A percentile compares a stretch with the other conserved stretches of the same genome.
Conservation (phyloP, 2,113 vertebrate genomes). For the Misgurnus mizolepis region DNA sequence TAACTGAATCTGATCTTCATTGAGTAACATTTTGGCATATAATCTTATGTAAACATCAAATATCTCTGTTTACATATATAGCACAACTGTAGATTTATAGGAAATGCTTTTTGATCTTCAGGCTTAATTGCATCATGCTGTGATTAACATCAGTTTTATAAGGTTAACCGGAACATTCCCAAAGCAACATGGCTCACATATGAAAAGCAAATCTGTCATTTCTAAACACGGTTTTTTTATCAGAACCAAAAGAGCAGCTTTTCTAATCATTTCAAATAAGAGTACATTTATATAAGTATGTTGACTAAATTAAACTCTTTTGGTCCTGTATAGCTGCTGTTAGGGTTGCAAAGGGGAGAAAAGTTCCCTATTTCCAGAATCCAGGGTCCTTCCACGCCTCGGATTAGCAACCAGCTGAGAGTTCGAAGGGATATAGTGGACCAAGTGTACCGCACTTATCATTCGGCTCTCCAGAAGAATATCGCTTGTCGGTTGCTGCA, state of each 20-base stretch:
- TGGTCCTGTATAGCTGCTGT: no score
- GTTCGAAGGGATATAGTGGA: no score
- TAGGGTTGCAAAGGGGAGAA: no score
- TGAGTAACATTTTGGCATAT: background rate
- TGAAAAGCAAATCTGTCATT: background rate
- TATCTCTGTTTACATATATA: slow-evolving; percentile 21
- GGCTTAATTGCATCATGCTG: slow-evolving; percentile 27
- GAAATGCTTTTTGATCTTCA: background rate
- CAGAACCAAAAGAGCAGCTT: background rate
- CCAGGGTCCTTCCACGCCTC: no score
- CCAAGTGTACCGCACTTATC: no score
- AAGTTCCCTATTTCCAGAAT: no score
- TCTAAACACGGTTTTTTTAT: background rate
- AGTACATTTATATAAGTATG: no score
- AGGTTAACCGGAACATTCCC: slow-evolving; percentile 21
- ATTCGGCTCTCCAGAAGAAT: no score
- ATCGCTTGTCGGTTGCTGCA: no score
- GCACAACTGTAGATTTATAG: background rate
- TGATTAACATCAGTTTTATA: slow-evolving; percentile 38
- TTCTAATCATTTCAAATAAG: no score
- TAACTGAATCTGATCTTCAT: background rate
- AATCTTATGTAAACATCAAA: background rate
- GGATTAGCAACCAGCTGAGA: no score
- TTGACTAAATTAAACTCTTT: no score
- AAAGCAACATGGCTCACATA: background rate